A percentile compares a stretch with the other conserved stretches of the same genome.
Conservation (phyloP, 2,113 vertebrate genomes). For the Pavo muticus region DNA sequence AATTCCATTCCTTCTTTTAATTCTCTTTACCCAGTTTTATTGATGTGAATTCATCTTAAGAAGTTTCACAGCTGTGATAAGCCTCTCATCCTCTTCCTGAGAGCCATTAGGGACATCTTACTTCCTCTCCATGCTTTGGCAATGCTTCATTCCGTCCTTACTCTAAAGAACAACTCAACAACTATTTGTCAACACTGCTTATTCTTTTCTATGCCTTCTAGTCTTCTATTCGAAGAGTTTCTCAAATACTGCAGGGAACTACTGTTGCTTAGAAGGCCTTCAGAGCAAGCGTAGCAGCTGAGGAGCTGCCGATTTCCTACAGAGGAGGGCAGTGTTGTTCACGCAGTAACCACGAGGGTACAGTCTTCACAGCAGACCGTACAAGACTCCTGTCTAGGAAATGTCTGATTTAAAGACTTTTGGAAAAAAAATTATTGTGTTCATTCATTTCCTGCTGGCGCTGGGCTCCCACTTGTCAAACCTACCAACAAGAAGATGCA, state of each 20-base stretch:
- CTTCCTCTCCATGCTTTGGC: background rate
- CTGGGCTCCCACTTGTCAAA: background rate
- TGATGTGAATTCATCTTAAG: background rate
- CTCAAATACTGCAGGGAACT: background rate
- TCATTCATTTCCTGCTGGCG: background rate
- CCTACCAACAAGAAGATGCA: background rate
- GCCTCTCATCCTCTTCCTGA: background rate
- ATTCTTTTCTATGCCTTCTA: background rate
- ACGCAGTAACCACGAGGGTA: background rate
- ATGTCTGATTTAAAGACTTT: background rate
- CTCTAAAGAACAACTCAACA: background rate
- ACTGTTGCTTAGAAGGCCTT: background rate
- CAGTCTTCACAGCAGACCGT: background rate
- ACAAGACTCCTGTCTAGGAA: background rate
- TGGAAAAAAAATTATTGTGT: rapidly evolving
- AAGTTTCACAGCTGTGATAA: background rate
- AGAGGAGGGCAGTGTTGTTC: background rate
- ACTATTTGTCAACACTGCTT: background rate
- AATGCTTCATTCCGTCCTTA: background rate
- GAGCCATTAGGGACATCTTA: background rate
- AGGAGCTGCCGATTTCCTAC: background rate
- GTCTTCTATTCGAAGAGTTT: background rate
- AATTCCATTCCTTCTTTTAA: background rate
- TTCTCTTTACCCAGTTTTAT: background rate
- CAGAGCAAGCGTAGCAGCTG: background rate